Base-by-base conservation (phyloP, 2,797 vertebrate species). In the Danio choprae region DNA sequence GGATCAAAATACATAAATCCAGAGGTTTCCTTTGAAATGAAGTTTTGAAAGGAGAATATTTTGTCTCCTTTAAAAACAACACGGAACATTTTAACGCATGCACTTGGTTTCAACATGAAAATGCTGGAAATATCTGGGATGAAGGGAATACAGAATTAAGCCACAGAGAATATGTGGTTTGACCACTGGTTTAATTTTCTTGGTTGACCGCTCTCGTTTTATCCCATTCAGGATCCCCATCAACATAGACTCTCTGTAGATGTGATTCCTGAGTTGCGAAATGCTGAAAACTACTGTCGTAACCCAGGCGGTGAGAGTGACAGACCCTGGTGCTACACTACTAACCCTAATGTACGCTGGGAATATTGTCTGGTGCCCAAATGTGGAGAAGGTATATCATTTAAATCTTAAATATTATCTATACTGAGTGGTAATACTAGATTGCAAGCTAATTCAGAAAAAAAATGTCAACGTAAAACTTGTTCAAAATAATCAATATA, bases 311-410 rank as follows among this genome's bases (percentile, higher is more conserved):
- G 95, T 79, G 93, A 95, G 87, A 94, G 92, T 0, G 93, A 95
- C 40, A 92, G 89, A 80, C 96, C 96, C 11, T 98, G 96, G 96
- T 98, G 96, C 83, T 97, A 94, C 87, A 96, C 95, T 59, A 92
- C 86, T 38, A 93, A 93, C 79, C 90, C 92, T 9, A 91, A 90
- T 4, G 89, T 96, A 69, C 95, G 90, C 84, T 97, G 96, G 96
- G 96, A 98, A 86, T 96, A 96, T 84, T 98, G 96, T 78, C 85
- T 84, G 0, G 91, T 98, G 43, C 92, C 92, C 6, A 91, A 79
- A 44, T 97, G 96, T 86, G 93, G 88, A 48, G 90, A 95, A 6
- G 89, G 87, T 93, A 90, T 22, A 29, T 58, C 1, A 18, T 56
- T 18, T 18, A 12, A 7, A 11, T 46, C 7, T 46, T 13, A 4